Evolutionary conservation across 2,888 invertebrate genomes (phyloP).

Genomic region (Rhogogaster chlorosoma): DNA sequence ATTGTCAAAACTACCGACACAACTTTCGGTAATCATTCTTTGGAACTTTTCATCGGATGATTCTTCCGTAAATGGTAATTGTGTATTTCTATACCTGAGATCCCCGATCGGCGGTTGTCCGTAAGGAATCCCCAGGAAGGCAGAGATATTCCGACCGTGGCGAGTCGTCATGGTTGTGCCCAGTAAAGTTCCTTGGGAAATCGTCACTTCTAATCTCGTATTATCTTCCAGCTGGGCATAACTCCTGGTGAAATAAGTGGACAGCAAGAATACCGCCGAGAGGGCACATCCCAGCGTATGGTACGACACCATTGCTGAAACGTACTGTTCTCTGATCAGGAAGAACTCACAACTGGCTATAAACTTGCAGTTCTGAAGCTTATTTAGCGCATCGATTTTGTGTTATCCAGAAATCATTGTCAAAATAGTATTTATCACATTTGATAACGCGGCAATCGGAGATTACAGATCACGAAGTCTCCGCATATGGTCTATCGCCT

Average conservation of each 20-base stretch:
- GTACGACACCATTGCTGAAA: neutral
- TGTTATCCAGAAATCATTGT: too few relatives aligned
- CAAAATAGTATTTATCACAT: too few relatives aligned
- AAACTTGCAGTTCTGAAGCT: too few relatives aligned
- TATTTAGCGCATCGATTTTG: too few relatives aligned
- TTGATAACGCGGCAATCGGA: too few relatives aligned
- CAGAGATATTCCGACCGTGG: neutral
- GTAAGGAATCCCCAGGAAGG: slow-evolving; percentile 8
- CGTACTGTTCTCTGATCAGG: neutral
- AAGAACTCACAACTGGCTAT: neutral
- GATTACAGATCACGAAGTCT: too few relatives aligned
- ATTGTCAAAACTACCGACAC: neutral
- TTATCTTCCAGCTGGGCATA: neutral
- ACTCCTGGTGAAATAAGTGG: neutral
- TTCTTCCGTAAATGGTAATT: too few relatives aligned
- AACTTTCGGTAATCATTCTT: too few relatives aligned
- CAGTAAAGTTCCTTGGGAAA: neutral
- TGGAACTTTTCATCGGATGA: too few relatives aligned
- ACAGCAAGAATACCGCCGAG: neutral
- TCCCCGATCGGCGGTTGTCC: neutral
- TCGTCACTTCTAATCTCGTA: neutral
- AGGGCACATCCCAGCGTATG: neutral
- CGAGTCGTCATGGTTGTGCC: neutral
- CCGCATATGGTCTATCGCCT: too few relatives aligned
- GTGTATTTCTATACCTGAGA: neutral